Percentiles rank a stretch among this genome's conserved stretches.
phyloP scores from a whole-genome alignment of 2,888 invertebrate genomes.

The Megastigmus dorsalis region DNA sequence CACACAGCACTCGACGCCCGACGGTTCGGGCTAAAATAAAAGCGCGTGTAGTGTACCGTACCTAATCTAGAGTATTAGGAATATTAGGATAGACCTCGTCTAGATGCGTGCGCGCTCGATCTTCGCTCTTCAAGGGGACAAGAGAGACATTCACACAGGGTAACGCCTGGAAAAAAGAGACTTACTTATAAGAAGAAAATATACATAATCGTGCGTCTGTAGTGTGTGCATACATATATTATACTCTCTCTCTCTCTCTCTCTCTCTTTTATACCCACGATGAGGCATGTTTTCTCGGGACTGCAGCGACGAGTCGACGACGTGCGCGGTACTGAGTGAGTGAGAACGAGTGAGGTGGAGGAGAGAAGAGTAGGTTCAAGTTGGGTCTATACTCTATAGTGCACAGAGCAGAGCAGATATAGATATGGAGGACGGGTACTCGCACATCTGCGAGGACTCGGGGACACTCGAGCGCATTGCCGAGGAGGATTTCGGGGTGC shows the following conservation, averaged over 20 bases:
- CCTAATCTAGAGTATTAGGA: not conserved
- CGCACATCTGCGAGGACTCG: constrained; percentile 15
- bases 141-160: not conserved
- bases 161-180: too few relatives aligned
- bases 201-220: too few relatives aligned
- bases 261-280: not conserved
- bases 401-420: too few relatives aligned
- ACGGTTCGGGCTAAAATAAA: not conserved
- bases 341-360: too few relatives aligned
- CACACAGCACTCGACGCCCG: too few relatives aligned
- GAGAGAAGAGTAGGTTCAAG: too few relatives aligned
- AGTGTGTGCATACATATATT: too few relatives aligned
- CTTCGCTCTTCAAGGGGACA: too few relatives aligned
- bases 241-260: not conserved
- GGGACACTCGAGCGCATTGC: constrained; percentile 13
- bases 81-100: too few relatives aligned
- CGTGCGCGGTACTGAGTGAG: too few relatives aligned
- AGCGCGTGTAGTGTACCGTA: not conserved
- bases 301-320: not conserved
- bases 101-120: not conserved
- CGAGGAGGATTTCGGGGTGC: not conserved
- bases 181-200: too few relatives aligned
- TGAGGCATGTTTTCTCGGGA: constrained; percentile 19
- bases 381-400: too few relatives aligned
- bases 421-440: constrained; percentile 27